These are phyloP conservation scores for Stichodactyla mertensii DNA, from an alignment of 64 coral and sea anemone species.

Conservation along the genomic window DNA sequence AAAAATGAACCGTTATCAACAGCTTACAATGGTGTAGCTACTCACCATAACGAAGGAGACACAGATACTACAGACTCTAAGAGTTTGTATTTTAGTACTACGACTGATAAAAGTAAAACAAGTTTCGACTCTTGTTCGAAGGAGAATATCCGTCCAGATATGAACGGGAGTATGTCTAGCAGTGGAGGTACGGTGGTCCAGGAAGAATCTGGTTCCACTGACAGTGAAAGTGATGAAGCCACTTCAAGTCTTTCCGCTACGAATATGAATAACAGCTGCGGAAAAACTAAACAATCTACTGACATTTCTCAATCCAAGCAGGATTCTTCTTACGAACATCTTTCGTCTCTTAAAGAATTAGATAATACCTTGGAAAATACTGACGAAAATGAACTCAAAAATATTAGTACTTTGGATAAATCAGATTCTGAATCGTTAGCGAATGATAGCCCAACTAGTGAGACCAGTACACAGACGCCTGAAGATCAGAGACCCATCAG, in stretches of 20 bases:
- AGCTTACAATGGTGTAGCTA: not conserved
- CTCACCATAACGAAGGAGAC: not conserved
- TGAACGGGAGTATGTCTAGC: constrained; percentile 71
- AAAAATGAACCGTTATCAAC: not conserved
- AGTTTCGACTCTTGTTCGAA: constrained; percentile 32
- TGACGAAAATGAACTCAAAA: not conserved
- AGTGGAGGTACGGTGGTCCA: constrained; percentile 70
- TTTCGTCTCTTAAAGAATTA: not conserved
- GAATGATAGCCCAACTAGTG: not conserved
- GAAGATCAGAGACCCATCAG: not conserved
- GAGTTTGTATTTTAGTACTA: constrained; percentile 46
- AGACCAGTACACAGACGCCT: not conserved
- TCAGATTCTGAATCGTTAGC: not conserved
- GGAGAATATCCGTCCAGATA: constrained; percentile 23
- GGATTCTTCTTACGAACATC: constrained; percentile 21
- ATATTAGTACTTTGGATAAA: not conserved
- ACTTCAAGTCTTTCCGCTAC: not conserved
- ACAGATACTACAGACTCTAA: not conserved
- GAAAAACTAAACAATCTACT: not conserved
- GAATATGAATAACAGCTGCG: not conserved
- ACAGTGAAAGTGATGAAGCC: constrained; percentile 1
- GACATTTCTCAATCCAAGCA: not conserved
- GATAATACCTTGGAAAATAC: not conserved
- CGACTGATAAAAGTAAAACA: constrained; percentile 11
- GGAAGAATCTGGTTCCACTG: constrained; percentile 11